Percentiles rank a stretch among this genome's conserved stretches.
Conservation (phyloP, 2,797 vertebrate genomes). For the Pseudocheirus occidentalis region DNA sequence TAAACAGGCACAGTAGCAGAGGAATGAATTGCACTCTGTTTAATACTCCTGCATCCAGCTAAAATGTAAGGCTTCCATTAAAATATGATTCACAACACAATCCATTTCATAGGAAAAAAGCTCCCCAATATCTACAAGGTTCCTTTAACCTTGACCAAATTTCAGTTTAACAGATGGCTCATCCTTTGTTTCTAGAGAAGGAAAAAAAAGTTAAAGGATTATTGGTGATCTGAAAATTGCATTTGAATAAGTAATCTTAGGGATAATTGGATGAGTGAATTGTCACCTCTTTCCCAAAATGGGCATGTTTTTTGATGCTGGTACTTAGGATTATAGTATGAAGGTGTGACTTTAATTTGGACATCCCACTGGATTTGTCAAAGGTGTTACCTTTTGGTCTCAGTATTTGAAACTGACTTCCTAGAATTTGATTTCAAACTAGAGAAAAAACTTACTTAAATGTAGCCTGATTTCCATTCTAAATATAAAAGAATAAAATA, state of each 20-base stretch:
- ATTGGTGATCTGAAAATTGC: conserved; percentile 25
- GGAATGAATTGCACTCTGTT: background rate
- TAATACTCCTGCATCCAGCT: background rate
- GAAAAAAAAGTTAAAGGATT: background rate
- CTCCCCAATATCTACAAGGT: background rate
- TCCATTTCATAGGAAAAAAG: background rate
- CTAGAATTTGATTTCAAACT: conserved; percentile 10
- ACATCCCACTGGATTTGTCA: background rate
- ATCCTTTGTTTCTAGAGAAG: background rate
- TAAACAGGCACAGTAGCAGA: background rate
- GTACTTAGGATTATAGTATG: conserved; percentile 6
- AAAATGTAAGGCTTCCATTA: background rate
- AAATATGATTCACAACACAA: conserved; percentile 8
- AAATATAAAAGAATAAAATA: background rate
- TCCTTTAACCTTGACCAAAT: background rate
- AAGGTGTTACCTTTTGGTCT: background rate
- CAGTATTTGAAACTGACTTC: conserved; percentile 7
- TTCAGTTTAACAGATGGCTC: background rate
- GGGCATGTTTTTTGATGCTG: background rate
- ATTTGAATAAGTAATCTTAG: background rate
- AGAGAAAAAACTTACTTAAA: conserved; percentile 12
- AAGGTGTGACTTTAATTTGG: conserved; percentile 1
- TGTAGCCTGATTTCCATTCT: background rate
- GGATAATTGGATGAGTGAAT: conserved; percentile 14
- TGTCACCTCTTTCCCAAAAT: conserved; percentile 40